phyloP scores from a whole-genome alignment of 2,113 vertebrate species.

The Riparia riparia region DNA sequence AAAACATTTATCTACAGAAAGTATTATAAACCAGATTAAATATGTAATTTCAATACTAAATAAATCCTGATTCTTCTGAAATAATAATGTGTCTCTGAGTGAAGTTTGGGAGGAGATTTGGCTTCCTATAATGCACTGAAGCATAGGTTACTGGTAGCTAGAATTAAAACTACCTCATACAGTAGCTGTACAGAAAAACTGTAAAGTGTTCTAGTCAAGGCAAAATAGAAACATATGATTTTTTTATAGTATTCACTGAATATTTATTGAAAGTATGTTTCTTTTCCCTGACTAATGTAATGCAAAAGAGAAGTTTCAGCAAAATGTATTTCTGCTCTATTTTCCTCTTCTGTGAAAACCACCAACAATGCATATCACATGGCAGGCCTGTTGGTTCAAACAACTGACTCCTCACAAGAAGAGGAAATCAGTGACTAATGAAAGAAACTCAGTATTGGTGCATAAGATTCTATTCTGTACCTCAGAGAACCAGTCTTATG shows the following conservation, averaged over 20 bases:
- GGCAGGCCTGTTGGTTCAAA: neutral
- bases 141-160: neutral
- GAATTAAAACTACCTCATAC: neutral
- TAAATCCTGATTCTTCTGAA: neutral
- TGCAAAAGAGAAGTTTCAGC: neutral
- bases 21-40: neutral
- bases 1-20: neutral
- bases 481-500: neutral
- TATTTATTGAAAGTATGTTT: neutral
- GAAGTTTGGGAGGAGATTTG: neutral
- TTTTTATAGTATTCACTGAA: neutral
- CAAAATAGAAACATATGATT: neutral
- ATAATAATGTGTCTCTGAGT: neutral
- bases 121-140: neutral
- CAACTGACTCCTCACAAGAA: neutral
- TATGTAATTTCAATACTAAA: neutral
- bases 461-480: neutral
- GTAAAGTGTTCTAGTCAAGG: neutral
- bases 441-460: neutral
- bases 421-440: constrained; percentile 3
- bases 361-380: neutral
- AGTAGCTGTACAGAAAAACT: neutral
- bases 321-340: constrained; percentile 5
- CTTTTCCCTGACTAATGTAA: neutral
- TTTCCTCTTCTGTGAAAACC: neutral